Evolutionary conservation across 2,888 invertebrate species (phyloP), one percentile per base, ranked within the genome.

Genomic region (Neoascia interrupta): DNA sequence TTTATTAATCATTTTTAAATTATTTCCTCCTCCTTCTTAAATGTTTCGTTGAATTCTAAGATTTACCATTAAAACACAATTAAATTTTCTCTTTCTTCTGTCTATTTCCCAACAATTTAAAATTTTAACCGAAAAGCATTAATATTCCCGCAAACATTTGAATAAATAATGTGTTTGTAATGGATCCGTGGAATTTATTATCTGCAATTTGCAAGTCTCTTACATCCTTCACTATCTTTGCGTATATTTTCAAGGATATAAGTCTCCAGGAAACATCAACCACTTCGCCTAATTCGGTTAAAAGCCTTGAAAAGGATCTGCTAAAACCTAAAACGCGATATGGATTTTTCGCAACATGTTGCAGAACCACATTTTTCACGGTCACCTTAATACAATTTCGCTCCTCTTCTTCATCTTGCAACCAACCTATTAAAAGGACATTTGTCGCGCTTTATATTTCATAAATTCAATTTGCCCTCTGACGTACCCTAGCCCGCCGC

Each of bases 371-470:
- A 68, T 75, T n/a, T n/a, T 66, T 68, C 56, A 68, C 41, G 68
- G 54, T 51, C 61, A 61, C 54, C 54, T 43, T 54, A 75, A 58
- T 51, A 21, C 15, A 39, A 63, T 41, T 63, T 16, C 43, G 28
- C 49, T 49, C 56, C 47, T 69, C 56, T 51, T 43, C 41, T 56
- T 75, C 63, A 63, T 51, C 58, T 41, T 43, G 11, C 51, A 19
- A 41, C 56, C 31, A 11, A 28, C 61, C 56, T 39, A 79, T 79
- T 68, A 79, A 79, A 79, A 68, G 36, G 49, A 60, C 51, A 72
- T 79, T 79, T 66, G 72, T 66, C 60, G 39, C 61, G n/a, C 31
- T 31, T 6, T 6, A 6, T 26, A 26, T 31, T 2, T 31, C 31
- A 6, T 31, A 8, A n/a, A n/a, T n/a, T n/a, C n/a, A n/a, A n/a